These are phyloP conservation scores for Pipistrellus pipistrellus DNA, from an alignment of 2,797 vertebrate genomes.

Conservation along the genomic window DNA sequence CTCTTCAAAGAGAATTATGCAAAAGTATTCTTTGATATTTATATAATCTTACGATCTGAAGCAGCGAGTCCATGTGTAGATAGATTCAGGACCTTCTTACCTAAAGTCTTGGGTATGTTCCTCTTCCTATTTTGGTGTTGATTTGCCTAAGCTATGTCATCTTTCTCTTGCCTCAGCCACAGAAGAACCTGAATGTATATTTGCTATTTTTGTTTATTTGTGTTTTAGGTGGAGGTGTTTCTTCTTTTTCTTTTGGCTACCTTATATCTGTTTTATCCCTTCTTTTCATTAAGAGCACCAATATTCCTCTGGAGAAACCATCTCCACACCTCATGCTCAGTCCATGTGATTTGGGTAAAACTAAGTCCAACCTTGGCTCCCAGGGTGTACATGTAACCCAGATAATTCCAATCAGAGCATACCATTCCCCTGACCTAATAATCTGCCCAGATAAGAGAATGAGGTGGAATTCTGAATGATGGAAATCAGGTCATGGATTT, in stretches of 20 bases:
- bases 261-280: neutral
- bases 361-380: neutral
- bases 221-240: neutral
- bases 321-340: neutral
- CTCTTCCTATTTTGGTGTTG: neutral
- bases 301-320: neutral
- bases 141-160: neutral
- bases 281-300: neutral
- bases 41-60: neutral
- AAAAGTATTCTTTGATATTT: conserved; percentile 5
- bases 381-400: neutral
- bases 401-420: neutral
- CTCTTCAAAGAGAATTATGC: neutral
- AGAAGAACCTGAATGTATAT: neutral
- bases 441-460: neutral
- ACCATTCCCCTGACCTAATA: neutral
- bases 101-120: neutral
- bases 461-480: neutral
- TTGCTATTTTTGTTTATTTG: neutral
- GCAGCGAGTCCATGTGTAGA: neutral
- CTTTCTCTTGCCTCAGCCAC: neutral
- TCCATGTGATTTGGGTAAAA: neutral
- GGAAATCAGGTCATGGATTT: neutral
- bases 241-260: neutral
- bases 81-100: neutral